Evolutionary conservation across 2,113 vertebrate species (phyloP).

Genomic region (Atlantisia rogersi): DNA sequence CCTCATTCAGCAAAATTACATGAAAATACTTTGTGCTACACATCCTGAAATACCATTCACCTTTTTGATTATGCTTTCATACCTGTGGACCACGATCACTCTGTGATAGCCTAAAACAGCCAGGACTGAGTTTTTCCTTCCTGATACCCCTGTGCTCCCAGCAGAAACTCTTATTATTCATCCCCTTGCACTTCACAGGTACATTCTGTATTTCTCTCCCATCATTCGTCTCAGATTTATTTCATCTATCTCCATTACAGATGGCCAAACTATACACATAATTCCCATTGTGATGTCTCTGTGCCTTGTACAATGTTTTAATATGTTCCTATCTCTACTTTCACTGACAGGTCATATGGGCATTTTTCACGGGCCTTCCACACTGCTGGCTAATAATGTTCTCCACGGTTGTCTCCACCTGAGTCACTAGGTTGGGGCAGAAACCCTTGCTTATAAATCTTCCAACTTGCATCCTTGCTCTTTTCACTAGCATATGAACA

Average conservation of each 20-base stretch:
- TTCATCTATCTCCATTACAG: constrained; percentile 6
- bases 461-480: neutral
- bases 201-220: neutral
- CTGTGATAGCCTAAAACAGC: neutral
- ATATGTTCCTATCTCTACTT: constrained; percentile 2
- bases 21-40: neutral
- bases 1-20: neutral
- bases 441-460: neutral
- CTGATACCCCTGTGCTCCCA: neutral
- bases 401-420: neutral
- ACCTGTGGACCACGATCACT: neutral
- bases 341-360: neutral
- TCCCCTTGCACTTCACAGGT: neutral
- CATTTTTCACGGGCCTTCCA: constrained; percentile 8
- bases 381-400: neutral
- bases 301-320: neutral
- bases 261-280: neutral
- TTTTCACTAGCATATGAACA: neutral
- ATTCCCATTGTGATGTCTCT: neutral
- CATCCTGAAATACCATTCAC: neutral
- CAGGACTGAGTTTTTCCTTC: neutral
- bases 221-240: neutral
- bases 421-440: neutral
- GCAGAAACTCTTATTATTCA: neutral
- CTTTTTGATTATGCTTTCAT: neutral